A percentile compares a stretch with the other conserved stretches of the same genome.
Conservation (phyloP, 2,888 invertebrate genomes). For the Tortricodes alternella region DNA sequence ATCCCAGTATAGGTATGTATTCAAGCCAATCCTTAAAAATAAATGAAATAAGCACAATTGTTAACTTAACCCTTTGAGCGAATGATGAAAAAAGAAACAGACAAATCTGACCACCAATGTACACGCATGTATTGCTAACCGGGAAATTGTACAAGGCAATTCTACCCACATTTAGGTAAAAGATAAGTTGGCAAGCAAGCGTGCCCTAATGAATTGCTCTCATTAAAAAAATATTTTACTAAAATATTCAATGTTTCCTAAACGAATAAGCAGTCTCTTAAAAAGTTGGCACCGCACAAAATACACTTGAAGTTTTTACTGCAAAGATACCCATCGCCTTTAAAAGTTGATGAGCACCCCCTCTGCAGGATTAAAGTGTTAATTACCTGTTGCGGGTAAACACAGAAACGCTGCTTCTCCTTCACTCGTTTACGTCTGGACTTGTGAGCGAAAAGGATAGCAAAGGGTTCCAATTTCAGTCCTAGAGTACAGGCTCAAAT, state of each 20-base stretch:
- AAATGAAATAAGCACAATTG: too few species aligned
- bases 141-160: too few species aligned
- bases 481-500: not conserved
- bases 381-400: not conserved
- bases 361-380: slow-evolving; percentile 11
- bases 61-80: too few species aligned
- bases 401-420: not conserved
- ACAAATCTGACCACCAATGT: too few species aligned
- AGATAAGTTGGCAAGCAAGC: too few species aligned
- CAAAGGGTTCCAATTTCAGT: not conserved
- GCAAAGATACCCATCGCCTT: slow-evolving; percentile 3
- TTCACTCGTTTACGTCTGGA: not conserved
- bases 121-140: too few species aligned
- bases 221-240: too few species aligned
- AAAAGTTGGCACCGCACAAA: not conserved
- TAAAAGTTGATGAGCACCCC: slow-evolving; percentile 6
- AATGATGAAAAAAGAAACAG: too few species aligned
- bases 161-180: too few species aligned
- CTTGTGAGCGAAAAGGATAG: not conserved
- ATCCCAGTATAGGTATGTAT: too few species aligned
- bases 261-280: not conserved
- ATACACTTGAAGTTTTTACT: not conserved
- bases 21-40: too few species aligned
- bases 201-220: too few species aligned
- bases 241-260: not conserved